These are phyloP conservation scores for Tachysurus vachellii DNA, from an alignment of 2,113 vertebrate genomes.

Conservation along the genomic window DNA sequence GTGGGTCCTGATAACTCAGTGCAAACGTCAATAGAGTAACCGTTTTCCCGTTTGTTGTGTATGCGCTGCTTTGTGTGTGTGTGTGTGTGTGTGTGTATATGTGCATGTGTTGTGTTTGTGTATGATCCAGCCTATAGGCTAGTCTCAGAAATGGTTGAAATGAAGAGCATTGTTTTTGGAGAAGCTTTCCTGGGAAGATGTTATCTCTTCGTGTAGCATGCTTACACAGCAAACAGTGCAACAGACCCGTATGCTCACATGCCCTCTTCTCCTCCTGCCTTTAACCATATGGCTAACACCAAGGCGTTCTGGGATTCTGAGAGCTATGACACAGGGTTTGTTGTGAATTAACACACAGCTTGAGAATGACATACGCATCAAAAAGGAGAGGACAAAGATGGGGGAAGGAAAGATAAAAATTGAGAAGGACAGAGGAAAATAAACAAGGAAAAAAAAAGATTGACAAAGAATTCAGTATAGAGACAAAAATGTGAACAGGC, in stretches of 20 bases:
- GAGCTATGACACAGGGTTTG: constrained; percentile 59
- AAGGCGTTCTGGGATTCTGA: constrained; percentile 65
- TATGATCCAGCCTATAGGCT: constrained; percentile 7
- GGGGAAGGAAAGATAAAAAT: neutral
- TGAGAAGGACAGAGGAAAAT: neutral
- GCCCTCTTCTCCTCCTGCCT: constrained; percentile 42
- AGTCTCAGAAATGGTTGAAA: constrained; percentile 25
- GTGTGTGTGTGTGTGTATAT: neutral
- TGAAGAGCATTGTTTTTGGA: constrained; percentile 64
- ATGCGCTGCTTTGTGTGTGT: neutral
- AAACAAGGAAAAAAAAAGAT: neutral
- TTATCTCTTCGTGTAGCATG: constrained; percentile 70
- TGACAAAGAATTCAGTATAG: neutral
- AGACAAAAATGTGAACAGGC: neutral
- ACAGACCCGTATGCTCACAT: constrained; percentile 62
- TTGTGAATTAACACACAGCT: constrained; percentile 59
- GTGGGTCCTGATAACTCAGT: constrained; percentile 27
- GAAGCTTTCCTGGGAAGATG: constrained; percentile 69
- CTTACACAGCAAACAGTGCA: constrained; percentile 76
- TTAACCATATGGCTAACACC: constrained; percentile 51
- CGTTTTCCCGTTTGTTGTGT: constrained; percentile 40
- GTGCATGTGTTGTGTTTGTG: neutral
- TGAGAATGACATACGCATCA: constrained; percentile 22
- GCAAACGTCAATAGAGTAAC: constrained; percentile 44
- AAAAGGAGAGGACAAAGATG: neutral